These are phyloP conservation scores for Zingel zingel DNA, from an alignment of 2,113 vertebrate species.

Conservation along the genomic window DNA sequence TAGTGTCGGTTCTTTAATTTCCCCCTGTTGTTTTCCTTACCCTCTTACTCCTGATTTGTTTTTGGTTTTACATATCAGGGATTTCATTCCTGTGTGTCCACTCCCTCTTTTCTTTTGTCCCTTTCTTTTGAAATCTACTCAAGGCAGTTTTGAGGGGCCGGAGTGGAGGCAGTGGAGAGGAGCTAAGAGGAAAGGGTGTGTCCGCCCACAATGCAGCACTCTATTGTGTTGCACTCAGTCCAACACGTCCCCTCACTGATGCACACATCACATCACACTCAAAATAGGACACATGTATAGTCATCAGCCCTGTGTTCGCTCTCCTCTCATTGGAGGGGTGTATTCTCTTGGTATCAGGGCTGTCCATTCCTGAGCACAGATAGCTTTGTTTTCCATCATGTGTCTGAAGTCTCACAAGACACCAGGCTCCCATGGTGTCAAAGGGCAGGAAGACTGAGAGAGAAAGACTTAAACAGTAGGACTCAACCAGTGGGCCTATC, in stretches of 20 bases:
- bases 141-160: slow-evolving; percentile 42
- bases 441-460: slow-evolving; percentile 36
- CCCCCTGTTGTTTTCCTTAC: slow-evolving; percentile 18
- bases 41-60: neutral
- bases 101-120: slow-evolving; percentile 35
- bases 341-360: slow-evolving; percentile 59
- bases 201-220: slow-evolving; percentile 70
- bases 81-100: slow-evolving; percentile 31
- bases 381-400: slow-evolving; percentile 67
- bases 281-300: slow-evolving; percentile 37
- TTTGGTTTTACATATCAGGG: neutral
- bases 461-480: neutral
- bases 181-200: slow-evolving; percentile 76
- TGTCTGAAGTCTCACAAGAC: slow-evolving; percentile 19
- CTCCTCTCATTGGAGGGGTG: slow-evolving; percentile 12
- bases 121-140: slow-evolving; percentile 49
- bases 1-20: slow-evolving; percentile 12
- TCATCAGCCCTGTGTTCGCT: slow-evolving; percentile 44
- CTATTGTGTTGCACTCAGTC: slow-evolving; percentile 72
- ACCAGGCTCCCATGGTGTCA: slow-evolving; percentile 42
- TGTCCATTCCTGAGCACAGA: slow-evolving; percentile 52
- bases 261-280: slow-evolving; percentile 46
- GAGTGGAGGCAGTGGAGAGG: slow-evolving; percentile 45
- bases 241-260: slow-evolving; percentile 50
- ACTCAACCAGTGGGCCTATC: neutral